Conservation (phyloP, 2,797 vertebrate species). For the Chloroceryle inda region DNA sequence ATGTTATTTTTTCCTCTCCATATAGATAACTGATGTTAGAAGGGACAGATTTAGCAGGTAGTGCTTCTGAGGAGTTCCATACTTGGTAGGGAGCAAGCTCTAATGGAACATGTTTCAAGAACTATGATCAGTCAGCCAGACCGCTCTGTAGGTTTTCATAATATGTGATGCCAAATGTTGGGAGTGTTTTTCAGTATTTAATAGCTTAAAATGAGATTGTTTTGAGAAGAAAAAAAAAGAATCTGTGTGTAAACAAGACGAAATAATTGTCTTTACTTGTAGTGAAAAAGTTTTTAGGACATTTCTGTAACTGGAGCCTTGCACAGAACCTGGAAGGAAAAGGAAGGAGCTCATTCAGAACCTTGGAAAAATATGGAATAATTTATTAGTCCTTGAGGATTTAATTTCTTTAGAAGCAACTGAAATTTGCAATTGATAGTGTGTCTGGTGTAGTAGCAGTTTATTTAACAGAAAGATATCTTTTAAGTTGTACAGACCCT, state of each 20-base stretch:
- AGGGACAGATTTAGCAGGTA: slow-evolving; percentile 17
- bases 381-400: neutral
- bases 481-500: neutral
- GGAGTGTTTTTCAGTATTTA: neutral
- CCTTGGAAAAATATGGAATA: neutral
- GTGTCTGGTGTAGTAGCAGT: neutral
- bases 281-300: neutral
- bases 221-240: neutral
- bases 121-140: neutral
- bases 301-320: neutral
- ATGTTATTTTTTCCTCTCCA: neutral
- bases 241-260: neutral
- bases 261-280: neutral
- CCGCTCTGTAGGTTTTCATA: neutral
- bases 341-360: neutral
- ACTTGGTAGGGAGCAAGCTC: neutral
- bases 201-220: neutral
- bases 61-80: slow-evolving; percentile 22
- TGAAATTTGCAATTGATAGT: neutral
- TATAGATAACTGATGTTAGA: neutral
- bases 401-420: slow-evolving; percentile 2
- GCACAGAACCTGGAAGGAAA: neutral
- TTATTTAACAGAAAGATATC: neutral
- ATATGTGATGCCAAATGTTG: neutral
- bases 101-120: neutral